Percentiles rank a stretch among this genome's conserved stretches.
These are phyloP conservation scores for Rallus crepitans DNA, from an alignment of 2,797 vertebrate species.

Conservation along the genomic window DNA sequence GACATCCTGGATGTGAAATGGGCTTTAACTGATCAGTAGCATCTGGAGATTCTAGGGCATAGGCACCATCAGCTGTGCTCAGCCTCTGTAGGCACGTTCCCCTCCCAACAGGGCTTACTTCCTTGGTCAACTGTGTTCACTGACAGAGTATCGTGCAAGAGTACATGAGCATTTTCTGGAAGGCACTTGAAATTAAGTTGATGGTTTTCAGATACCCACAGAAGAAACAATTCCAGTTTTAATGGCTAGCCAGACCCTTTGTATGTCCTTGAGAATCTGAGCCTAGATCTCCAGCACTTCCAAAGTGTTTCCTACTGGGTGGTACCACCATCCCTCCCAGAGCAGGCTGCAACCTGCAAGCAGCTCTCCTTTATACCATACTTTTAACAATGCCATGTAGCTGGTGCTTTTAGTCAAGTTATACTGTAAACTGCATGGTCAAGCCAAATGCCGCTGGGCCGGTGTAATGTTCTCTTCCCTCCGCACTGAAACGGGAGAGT, in stretches of 20 bases:
- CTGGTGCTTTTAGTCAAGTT: background rate
- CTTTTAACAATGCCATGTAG: background rate
- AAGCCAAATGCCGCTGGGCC: constrained; percentile 10
- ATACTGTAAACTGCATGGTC: background rate
- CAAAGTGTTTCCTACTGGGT: background rate
- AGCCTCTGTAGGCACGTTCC: background rate
- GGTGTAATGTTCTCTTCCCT: background rate
- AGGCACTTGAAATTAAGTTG: background rate
- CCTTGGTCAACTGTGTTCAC: background rate
- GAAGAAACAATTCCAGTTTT: background rate
- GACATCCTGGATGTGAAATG: background rate
- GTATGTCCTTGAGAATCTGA: background rate
- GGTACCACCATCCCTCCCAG: background rate
- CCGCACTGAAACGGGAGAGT: constrained; percentile 40
- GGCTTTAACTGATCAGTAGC: background rate
- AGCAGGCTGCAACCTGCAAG: background rate
- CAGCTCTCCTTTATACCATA: background rate
- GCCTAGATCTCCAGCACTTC: background rate
- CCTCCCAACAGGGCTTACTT: background rate
- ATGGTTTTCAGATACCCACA: background rate
- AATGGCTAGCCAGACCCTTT: background rate
- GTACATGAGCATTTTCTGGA: background rate
- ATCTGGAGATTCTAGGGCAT: background rate
- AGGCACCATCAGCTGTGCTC: background rate
- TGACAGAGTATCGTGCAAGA: background rate